Evolutionary conservation across 2,113 vertebrate species (phyloP), one percentile per base, ranked within the genome.

Genomic region (Caloenas nicobarica): DNA sequence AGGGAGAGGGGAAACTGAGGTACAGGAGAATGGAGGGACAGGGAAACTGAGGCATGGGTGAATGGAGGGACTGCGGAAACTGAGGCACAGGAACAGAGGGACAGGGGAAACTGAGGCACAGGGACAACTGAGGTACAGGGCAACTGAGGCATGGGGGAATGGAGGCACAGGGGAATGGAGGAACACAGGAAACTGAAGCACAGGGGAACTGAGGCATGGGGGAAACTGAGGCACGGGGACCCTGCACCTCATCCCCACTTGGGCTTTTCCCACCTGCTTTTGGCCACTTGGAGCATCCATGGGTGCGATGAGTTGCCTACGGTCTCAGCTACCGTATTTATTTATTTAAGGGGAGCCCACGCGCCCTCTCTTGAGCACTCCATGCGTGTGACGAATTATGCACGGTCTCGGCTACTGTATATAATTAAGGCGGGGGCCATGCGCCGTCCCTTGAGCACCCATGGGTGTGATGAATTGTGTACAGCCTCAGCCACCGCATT

Each of bases 191-290:
- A 42, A 42, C 5, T 6, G 13, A 42, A 14, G 13, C 40, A 42
- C 42, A 42, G 42, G 42, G 42, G 7, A 42, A 44, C 42, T 4
- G 42, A 44, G 81, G 68, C 40, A 57, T 5, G 0, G 31, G 48
- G 17, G 42, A 16, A 42, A 44, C 42, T 7, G 16, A 44, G 81
- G 68, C 40, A 57, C 6, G 0, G 31, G 48, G 17, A 34, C 4
- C 10, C 10, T 1, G 3, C 1, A 1, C 12, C 4, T 9, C 16
- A 2, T 11, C 8, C 17, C 50, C 56, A 3, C 10, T 24, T 71
- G 48, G 2, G 8, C 11, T 23, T 14, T 16, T 5, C 19, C 15
- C 17, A 10, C 25, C 12, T 5, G 2, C 7, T 46, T 60, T 48
- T 46, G 46, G 7, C 31, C 24, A 7, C 53, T 15, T 2, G 34